Evolutionary conservation across 2,113 vertebrate species (phyloP).

Genomic region (Petaurus breviceps): DNA sequence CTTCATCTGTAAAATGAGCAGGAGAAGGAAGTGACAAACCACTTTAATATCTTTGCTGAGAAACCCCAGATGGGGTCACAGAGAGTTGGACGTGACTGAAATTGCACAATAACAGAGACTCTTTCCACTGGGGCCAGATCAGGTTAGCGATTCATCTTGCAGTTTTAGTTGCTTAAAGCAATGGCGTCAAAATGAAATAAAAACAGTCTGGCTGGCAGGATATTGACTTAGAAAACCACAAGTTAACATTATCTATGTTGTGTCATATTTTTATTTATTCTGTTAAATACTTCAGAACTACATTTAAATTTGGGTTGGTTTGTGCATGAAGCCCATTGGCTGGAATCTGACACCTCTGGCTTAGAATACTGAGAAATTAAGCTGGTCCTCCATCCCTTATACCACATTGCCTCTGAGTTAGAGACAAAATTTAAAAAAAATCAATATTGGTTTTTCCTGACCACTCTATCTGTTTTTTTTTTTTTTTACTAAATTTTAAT

Average conservation of each 20-base stretch:
- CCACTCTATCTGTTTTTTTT: no score
- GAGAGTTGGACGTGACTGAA: no score
- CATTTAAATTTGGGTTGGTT: neutral
- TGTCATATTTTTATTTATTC: neutral
- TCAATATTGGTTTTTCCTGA: neutral
- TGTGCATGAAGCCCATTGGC: neutral
- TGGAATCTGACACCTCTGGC: neutral
- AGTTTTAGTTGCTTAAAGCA: neutral
- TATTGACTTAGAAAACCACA: neutral
- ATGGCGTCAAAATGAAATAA: neutral
- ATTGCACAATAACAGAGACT: no score
- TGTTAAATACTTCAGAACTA: neutral
- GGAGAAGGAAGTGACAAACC: no score
- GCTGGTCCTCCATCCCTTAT: neutral
- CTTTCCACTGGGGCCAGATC: neutral
- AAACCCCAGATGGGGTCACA: no score
- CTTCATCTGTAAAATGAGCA: no score
- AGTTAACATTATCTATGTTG: neutral
- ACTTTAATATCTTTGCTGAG: no score
- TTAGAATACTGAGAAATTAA: neutral
- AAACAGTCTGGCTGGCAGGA: neutral
- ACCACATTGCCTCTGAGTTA: neutral
- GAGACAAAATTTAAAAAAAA: neutral
- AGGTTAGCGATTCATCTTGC: neutral
- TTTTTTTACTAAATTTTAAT: no score